Evolutionary conservation across 1,140 invertebrate genomes (phyloP).

Genomic region (Drosophila insularis): DNA sequence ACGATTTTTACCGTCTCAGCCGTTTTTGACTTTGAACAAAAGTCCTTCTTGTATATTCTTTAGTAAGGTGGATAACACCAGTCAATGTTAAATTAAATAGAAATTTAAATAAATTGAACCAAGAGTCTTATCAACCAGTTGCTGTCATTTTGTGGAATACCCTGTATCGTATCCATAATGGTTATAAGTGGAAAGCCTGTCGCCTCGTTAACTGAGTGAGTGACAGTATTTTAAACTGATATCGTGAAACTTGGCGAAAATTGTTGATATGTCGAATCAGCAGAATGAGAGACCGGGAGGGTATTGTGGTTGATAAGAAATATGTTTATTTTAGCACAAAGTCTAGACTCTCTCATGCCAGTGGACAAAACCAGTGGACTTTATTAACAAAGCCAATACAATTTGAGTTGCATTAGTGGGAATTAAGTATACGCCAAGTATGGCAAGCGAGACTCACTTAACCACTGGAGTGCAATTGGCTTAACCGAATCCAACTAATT

Average conservation of each 20-base stretch:
- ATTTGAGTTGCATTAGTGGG: conserved; percentile 26
- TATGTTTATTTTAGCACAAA: neutral
- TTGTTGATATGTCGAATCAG: conserved; percentile 17
- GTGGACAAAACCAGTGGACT: conserved; percentile 2
- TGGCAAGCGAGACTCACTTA: conserved; percentile 24
- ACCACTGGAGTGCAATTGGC: conserved; percentile 13
- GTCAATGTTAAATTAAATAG: neutral
- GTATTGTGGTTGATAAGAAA: conserved; percentile 3
- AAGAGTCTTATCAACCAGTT: conserved; percentile 3
- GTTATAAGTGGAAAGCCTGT: neutral
- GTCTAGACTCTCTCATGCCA: neutral
- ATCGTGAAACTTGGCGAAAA: neutral
- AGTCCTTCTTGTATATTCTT: no score
- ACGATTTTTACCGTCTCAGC: no score
- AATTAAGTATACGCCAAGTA: conserved; percentile 54
- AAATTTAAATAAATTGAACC: neutral
- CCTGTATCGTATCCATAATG: neutral
- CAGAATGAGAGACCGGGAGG: neutral
- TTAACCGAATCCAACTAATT: conserved; percentile 29
- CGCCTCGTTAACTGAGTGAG: conserved; percentile 10
- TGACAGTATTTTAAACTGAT: conserved; percentile 12
- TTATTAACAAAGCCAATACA: conserved; percentile 51
- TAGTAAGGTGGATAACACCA: neutral
- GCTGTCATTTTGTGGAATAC: conserved; percentile 1
- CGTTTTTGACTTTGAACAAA: no score